Evolutionary conservation across 2,888 invertebrate species (phyloP).

Genomic region (Lasioglossum zephyrum): DNA sequence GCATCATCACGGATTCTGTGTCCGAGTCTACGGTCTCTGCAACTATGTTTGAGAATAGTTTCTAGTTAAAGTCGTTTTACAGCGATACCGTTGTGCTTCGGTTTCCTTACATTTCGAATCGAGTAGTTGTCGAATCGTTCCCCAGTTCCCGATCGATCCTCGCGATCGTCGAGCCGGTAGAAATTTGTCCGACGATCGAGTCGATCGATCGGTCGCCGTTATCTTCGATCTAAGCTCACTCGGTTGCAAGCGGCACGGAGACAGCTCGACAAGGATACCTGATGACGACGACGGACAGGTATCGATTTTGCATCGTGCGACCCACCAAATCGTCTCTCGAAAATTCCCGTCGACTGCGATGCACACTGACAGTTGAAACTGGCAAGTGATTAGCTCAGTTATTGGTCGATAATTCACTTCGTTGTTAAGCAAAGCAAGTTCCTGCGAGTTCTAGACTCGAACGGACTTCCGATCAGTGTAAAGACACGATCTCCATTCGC

Average conservation of each 20-base stretch:
- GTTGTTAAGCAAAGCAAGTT: neutral
- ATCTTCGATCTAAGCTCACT: slow-evolving; percentile 37
- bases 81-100: neutral
- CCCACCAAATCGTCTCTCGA: neutral
- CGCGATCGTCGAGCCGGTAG: neutral
- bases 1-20: neutral
- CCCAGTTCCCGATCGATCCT: neutral
- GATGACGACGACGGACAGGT: neutral
- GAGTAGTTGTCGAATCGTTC: neutral
- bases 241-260: slow-evolving; percentile 10
- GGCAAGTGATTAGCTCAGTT: neutral
- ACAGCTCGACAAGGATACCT: slow-evolving; percentile 11
- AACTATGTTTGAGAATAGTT: neutral
- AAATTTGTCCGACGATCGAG: slow-evolving; percentile 34
- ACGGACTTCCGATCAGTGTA: neutral
- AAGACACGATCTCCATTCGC: no score
- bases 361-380: neutral
- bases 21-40: neutral
- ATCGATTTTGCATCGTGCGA: slow-evolving; percentile 15
- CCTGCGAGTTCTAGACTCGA: neutral
- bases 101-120: neutral
- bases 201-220: slow-evolving; percentile 19
- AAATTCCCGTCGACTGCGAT: neutral
- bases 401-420: neutral
- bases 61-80: neutral